phyloP scores from a whole-genome alignment of 2,113 vertebrate genomes.

The Siniperca chuatsi region DNA sequence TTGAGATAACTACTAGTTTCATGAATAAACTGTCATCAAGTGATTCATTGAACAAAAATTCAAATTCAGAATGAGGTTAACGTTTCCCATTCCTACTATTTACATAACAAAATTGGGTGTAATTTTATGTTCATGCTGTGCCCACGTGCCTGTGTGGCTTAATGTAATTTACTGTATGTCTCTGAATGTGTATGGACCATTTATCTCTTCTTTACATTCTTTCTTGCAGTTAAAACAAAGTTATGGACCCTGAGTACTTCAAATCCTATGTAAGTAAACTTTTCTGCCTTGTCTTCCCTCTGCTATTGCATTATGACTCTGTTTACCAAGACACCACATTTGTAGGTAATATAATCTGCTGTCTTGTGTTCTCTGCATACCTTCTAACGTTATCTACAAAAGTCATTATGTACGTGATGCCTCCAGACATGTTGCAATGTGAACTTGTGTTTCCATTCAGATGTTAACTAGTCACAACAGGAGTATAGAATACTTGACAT shows the following conservation, averaged over 20 bases:
- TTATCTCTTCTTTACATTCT: neutral
- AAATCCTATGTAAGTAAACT: conserved; percentile 59
- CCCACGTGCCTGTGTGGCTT: neutral
- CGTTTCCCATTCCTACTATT: neutral
- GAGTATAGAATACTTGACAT: conserved; percentile 22
- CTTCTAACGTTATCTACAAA: neutral
- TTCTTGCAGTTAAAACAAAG: conserved; percentile 15
- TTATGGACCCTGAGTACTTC: conserved; percentile 68
- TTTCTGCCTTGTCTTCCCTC: neutral
- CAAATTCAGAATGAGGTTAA: too few species aligned
- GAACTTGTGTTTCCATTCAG: neutral
- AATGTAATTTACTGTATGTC: neutral
- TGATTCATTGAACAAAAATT: neutral
- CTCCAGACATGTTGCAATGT: neutral
- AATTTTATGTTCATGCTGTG: neutral
- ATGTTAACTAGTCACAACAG: neutral
- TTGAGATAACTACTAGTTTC: neutral
- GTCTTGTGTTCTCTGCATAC: neutral
- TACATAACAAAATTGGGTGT: neutral
- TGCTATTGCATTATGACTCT: neutral
- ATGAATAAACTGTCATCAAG: neutral
- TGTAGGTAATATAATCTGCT: neutral
- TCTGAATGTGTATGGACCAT: neutral
- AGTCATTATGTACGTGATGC: neutral
- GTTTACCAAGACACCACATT: neutral